Conservation (phyloP, 2,113 vertebrate species). For the Hipposideros armiger region DNA sequence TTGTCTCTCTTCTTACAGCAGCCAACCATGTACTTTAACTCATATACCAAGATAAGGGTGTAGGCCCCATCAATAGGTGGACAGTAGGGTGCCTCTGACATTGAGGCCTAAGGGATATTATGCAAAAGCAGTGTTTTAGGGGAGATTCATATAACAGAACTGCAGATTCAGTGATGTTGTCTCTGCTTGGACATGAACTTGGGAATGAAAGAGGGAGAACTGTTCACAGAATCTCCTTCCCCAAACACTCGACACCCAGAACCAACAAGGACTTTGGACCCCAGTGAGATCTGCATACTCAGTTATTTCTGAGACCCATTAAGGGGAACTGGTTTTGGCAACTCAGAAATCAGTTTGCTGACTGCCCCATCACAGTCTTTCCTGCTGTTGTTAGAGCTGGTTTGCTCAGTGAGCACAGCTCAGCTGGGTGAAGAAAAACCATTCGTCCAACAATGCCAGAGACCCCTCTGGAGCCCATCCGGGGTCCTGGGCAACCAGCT, state of each 20-base stretch:
- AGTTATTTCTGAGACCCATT: slow-evolving; percentile 1
- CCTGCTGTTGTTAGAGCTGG: accelerated
- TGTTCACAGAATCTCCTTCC: not conserved
- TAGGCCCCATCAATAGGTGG: not conserved
- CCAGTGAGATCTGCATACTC: not conserved
- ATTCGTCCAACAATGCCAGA: not conserved
- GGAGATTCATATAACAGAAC: not conserved
- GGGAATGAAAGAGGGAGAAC: not conserved
- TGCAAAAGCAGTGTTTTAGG: not conserved
- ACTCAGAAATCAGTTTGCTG: not conserved
- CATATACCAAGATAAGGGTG: not conserved
- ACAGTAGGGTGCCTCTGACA: not conserved
- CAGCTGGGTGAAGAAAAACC: not conserved
- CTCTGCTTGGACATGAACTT: not conserved
- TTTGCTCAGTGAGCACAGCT: not conserved
- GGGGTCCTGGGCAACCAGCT: not conserved
- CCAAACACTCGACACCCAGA: not conserved
- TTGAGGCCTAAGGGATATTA: not conserved
- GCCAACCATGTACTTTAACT: not conserved
- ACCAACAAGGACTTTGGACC: slow-evolving; percentile 18
- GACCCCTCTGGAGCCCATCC: not conserved
- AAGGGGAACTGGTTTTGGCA: slow-evolving; percentile 11
- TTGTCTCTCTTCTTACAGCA: not conserved
- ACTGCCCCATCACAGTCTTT: not conserved
- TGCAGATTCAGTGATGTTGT: not conserved